Conservation (phyloP, 2,888 invertebrate species). For the Ormyrus thymus region DNA sequence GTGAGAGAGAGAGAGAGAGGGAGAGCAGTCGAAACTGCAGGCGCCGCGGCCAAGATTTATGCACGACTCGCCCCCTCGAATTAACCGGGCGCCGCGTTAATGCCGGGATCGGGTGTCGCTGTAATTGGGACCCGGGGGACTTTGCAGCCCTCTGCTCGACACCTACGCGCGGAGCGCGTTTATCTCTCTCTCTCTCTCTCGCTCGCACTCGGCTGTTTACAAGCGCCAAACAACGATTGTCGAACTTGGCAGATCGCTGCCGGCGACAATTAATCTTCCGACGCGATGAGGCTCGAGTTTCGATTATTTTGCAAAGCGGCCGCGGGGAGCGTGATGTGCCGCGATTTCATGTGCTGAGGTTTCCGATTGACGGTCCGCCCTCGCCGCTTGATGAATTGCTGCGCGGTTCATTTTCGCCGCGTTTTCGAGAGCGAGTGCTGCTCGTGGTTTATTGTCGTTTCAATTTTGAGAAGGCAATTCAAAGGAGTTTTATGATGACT, state of each 20-base stretch:
- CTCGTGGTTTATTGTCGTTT: no score
- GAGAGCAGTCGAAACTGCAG: conserved; percentile 24
- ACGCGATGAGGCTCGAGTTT: conserved; percentile 41
- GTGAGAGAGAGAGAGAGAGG: not conserved
- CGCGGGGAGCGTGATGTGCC: no score
- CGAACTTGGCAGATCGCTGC: not conserved
- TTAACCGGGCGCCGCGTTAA: conserved; percentile 69
- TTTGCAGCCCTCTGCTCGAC: conserved; percentile 58
- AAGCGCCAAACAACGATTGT: conserved; percentile 17
- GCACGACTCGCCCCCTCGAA: conserved; percentile 71
- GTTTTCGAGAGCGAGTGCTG: no score
- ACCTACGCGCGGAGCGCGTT: conserved; percentile 18
- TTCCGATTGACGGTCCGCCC: no score
- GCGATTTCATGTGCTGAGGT: no score
- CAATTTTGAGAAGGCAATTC: no score
- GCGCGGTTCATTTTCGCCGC: no score
- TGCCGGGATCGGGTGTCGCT: conserved; percentile 74
- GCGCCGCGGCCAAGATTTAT: conserved; percentile 67
- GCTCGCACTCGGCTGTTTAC: conserved; percentile 2
- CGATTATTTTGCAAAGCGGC: conserved; percentile 42
- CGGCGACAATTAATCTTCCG: conserved; percentile 46
- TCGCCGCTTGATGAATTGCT: no score
- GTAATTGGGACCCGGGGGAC: conserved; percentile 75
- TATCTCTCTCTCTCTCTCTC: conserved; percentile 39
- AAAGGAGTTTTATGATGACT: no score